Conservation (phyloP, 2,888 invertebrate genomes). For the Pyralis farinalis region DNA sequence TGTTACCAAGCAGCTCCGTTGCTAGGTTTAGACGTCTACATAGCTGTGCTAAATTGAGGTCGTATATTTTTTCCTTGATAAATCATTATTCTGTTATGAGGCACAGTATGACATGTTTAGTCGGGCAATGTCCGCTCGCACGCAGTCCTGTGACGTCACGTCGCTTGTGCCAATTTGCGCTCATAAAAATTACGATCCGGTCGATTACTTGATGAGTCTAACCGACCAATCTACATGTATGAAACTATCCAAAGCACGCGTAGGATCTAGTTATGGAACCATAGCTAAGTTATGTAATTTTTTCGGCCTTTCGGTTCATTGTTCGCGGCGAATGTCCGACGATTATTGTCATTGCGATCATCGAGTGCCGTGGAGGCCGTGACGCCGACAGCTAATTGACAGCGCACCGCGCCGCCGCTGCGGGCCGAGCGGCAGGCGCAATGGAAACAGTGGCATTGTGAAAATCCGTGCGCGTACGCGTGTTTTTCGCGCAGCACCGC, state of each 20-base stretch:
- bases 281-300: constrained; percentile 42
- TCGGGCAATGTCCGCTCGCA: constrained; percentile 28
- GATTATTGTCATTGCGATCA: constrained; percentile 40
- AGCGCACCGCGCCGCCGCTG: constrained; percentile 18
- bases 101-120: constrained; percentile 30
- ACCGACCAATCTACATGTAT: neutral
- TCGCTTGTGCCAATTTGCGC: constrained; percentile 39
- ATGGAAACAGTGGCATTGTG: constrained; percentile 63
- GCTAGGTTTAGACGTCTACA: neutral
- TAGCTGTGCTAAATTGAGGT: neutral
- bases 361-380: constrained; percentile 27
- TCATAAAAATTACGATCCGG: constrained; percentile 50
- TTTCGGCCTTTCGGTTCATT: constrained; percentile 40
- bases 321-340: constrained; percentile 30
- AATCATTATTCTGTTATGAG: constrained; percentile 19
- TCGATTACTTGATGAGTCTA: neutral
- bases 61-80: constrained; percentile 2
- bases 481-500: constrained; percentile 46
- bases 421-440: constrained; percentile 37
- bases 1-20: neutral
- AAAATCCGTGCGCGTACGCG: constrained; percentile 65
- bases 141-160: constrained; percentile 40
- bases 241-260: neutral
- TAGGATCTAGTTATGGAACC: neutral
- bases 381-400: constrained; percentile 22